These are phyloP conservation scores for Sciurus vulgaris DNA, from an alignment of 2,797 vertebrate species.

Conservation along the genomic window DNA sequence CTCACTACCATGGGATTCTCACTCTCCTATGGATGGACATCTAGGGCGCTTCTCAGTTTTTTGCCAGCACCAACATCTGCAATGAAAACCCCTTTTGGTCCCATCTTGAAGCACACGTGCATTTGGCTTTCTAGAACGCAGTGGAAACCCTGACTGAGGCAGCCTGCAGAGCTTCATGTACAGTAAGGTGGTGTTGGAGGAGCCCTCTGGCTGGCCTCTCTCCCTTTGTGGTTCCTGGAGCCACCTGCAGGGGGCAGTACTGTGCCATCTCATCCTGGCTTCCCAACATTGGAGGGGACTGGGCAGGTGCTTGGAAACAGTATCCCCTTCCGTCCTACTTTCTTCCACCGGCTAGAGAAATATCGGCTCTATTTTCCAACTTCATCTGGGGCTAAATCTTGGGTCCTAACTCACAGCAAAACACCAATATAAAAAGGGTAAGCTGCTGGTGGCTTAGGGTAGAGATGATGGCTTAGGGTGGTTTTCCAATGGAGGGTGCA, in stretches of 20 bases:
- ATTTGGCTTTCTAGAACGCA: background rate
- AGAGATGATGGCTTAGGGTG: background rate
- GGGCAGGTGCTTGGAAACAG: fast-evolving
- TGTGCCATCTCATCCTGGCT: background rate
- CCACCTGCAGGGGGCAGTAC: slow-evolving; percentile 59
- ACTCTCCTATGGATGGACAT: background rate
- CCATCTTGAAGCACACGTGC: background rate
- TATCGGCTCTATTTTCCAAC: background rate
- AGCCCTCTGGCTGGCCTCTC: too few relatives aligned
- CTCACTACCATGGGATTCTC: background rate
- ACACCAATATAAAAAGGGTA: background rate
- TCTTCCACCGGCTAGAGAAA: background rate
- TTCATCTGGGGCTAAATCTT: background rate
- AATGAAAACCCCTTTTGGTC: background rate
- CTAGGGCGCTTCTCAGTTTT: background rate
- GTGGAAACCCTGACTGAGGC: background rate
- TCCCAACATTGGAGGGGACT: background rate
- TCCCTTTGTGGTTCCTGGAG: background rate
- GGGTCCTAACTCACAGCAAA: background rate
- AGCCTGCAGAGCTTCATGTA: background rate
- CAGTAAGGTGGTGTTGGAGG: too few relatives aligned
- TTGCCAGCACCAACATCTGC: background rate
- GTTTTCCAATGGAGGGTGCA: background rate
- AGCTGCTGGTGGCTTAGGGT: background rate
- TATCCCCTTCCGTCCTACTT: background rate